Evolutionary conservation across 2,797 vertebrate species (phyloP), one percentile per base, ranked within the genome.

Genomic region (Mus spretus): DNA sequence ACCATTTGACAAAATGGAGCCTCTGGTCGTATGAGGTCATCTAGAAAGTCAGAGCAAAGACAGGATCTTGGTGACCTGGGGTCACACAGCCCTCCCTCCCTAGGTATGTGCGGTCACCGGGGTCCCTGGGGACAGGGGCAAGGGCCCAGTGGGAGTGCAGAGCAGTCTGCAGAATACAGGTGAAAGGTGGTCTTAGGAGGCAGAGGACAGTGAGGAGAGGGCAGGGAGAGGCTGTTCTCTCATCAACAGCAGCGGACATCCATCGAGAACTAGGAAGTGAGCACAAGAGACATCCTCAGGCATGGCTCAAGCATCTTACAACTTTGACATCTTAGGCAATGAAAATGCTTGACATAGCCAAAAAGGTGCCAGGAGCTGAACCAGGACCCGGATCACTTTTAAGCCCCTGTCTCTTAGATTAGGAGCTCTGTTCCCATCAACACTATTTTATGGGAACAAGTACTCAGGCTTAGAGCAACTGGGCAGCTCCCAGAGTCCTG

Each of bases 1-100:
- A 59, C 28, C 67, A 14, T 72, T 91, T 75, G 61, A 14, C 37
- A 17, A 70, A 74, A 26, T 17, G 6, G 55, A 82, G 44, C 37
- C 24, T 85, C 8, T 44, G 13, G 44, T 91, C 83, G 4, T 44
- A 22, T 57, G 31, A 72, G 88, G 61, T 96, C 78, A 31, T 75
- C 90, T 89, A 91, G 77, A 84, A 91, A 81, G 79, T 37, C 82
- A 65, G 74, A 65, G 20, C 53, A 80, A 44, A 61, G 74, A 28
- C 31, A 74, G 81, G 85, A 92, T 80, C 93, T 90, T 37, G 22
- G 75, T 47, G 53, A 85, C n/a, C 47, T 34, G 9, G 74, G 47
- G 13, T 44, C 79, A 80, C 22, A 88, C 44, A 65, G 59, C 7
- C 57, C 47, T 93, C 63, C 44, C 10, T 34, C 79, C 63, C 74